Evolutionary conservation across 1,140 invertebrate species (phyloP), one percentile per base, ranked within the genome.

Genomic region (Drosophila bocqueti): DNA sequence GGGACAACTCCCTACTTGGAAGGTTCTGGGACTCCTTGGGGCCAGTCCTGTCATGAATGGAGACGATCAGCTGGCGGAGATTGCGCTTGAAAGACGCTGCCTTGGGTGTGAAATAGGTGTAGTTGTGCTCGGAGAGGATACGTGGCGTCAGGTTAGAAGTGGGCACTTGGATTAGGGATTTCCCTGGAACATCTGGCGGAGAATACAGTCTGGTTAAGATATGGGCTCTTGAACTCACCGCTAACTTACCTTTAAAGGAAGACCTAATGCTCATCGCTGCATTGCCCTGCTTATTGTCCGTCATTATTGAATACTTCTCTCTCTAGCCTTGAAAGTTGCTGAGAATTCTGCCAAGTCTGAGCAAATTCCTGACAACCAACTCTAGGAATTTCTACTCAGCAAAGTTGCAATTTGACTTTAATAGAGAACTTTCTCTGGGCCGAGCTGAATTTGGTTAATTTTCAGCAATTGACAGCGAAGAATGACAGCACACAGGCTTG

Each of bases 401-500:
- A 21, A 54, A 54, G n/a, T 54, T 54, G 11, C 11, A 55, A 38
- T 55, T 55, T 16, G 8, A 38, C 16, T 55, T 55, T 38, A 55
- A 55, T 10, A 10, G 18, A 38, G 13, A 55, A 55, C 31, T 38
- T 55, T 55, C 34, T 38, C 18, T 4, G 10, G 52, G 0, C 1
- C 3, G n/a, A 13, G 18, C 15, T 26, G 9, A 61, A 50, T n/a
- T 49, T 24, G 15, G 10, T 8, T 21, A 26, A 31, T 50, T 24
- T 40, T 24, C 26, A 21, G 43, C 6, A 52, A n/a, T 36, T 0
- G 21, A n/a, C 46, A 68, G 21, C 16, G 29, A 1, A 2, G 13
- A 52, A 40, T 43, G 21, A 69, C 21, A 36, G 7, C 24, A n/a
- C 34, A 11, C 43, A 46, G 58, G 24, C n/a, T 61, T 66, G 34